These are phyloP conservation scores for Trimorus sp. DNA, from an alignment of 2,888 invertebrate species.

Conservation along the genomic window DNA sequence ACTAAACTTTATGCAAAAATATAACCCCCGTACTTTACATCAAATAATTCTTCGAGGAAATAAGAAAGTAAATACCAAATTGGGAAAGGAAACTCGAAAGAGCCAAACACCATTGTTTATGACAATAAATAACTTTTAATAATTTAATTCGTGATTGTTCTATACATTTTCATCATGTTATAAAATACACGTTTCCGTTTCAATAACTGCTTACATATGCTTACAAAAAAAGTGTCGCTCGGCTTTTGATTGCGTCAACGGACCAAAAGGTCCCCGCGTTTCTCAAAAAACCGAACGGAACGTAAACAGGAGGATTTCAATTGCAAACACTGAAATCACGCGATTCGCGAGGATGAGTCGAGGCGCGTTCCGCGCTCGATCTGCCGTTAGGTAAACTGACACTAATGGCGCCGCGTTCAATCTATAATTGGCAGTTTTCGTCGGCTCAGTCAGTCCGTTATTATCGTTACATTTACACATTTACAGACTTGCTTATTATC, in stretches of 20 bases:
- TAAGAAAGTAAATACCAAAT: no score
- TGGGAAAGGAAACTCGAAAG: no score
- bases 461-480: slow-evolving; percentile 42
- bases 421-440: slow-evolving; percentile 61
- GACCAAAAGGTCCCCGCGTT: neutral
- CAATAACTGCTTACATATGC: slow-evolving; percentile 42
- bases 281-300: neutral
- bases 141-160: slow-evolving; percentile 76
- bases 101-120: slow-evolving; percentile 7
- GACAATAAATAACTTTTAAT: slow-evolving; percentile 70
- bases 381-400: slow-evolving; percentile 30
- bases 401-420: slow-evolving; percentile 22
- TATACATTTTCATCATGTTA: slow-evolving; percentile 65
- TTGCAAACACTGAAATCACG: neutral
- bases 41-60: no score
- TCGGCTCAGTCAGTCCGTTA: slow-evolving; percentile 43
- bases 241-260: slow-evolving; percentile 27
- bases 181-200: slow-evolving; percentile 67
- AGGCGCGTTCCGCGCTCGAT: slow-evolving; percentile 7
- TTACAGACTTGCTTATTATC: slow-evolving; percentile 45
- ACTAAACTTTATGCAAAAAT: no score
- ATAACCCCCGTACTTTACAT: no score
- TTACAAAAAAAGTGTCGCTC: slow-evolving; percentile 53
- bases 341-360: no score
- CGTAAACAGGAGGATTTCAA: neutral